Evolutionary conservation across 2,888 invertebrate species (phyloP).

Genomic region (Melikaiella ostensackeni): DNA sequence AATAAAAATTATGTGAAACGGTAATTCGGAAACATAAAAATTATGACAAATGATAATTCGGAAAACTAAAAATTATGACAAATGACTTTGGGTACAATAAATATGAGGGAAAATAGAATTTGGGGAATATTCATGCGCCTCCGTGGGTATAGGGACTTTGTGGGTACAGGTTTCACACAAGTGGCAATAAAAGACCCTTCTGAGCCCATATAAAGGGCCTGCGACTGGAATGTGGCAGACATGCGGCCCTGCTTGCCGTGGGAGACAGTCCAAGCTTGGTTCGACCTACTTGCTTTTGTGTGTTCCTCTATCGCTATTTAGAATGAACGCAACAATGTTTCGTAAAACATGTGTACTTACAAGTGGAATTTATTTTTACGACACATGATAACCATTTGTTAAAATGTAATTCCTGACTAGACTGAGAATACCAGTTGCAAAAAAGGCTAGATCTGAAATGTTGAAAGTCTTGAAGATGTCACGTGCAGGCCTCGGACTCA

Average conservation of each 20-base stretch:
- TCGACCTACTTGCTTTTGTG: conserved; percentile 35
- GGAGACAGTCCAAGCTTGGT: conserved; percentile 58
- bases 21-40: too few species aligned
- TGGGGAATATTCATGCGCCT: too few species aligned
- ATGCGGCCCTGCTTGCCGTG: conserved; percentile 63
- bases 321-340: conserved; percentile 18
- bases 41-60: too few species aligned
- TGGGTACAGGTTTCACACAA: not conserved
- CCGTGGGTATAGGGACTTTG: too few species aligned
- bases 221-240: conserved; percentile 65
- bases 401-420: not conserved
- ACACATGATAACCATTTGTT: conserved; percentile 6
- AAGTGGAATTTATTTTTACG: too few species aligned
- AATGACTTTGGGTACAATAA: too few species aligned
- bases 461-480: not conserved
- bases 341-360: too few species aligned
- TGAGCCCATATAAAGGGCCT: conserved; percentile 56
- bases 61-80: too few species aligned
- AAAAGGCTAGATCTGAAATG: not conserved
- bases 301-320: conserved; percentile 32
- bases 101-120: too few species aligned
- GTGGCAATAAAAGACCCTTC: not conserved
- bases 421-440: not conserved
- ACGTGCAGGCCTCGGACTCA: too few species aligned
- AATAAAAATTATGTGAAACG: too few species aligned